Conservation (phyloP, 2,113 vertebrate genomes). For the Lanius ludovicianus region DNA sequence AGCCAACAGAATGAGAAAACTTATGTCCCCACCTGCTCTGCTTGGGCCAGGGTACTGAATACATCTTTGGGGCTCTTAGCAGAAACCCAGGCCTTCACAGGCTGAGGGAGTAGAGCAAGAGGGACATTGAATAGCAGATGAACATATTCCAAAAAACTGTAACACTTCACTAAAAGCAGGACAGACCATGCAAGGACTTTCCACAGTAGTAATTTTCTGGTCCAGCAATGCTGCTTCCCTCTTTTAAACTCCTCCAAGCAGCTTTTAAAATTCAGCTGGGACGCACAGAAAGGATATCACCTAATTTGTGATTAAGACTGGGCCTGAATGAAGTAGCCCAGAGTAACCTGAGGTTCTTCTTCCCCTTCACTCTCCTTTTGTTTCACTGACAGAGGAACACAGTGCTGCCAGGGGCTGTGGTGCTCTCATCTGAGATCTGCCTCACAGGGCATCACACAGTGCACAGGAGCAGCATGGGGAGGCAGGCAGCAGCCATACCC, state of each 20-base stretch:
- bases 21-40: background rate
- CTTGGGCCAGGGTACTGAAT: background rate
- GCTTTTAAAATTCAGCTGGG: background rate
- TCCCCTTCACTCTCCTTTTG: background rate
- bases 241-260: background rate
- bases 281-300: background rate
- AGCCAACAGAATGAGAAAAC: background rate
- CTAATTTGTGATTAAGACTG: background rate
- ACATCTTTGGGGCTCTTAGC: background rate
- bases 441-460: fast-evolving
- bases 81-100: background rate
- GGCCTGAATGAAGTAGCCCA: background rate
- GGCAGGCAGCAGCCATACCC: background rate
- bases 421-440: background rate
- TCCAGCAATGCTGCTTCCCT: background rate
- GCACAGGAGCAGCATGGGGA: background rate
- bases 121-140: background rate
- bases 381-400: background rate
- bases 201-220: background rate
- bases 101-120: background rate
- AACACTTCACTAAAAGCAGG: background rate
- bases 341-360: background rate
- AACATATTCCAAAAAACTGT: background rate
- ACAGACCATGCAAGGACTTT: background rate
- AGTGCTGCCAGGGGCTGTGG: fast-evolving